Conservation (phyloP, 2,113 vertebrate genomes). For the Camelus dromedarius region DNA sequence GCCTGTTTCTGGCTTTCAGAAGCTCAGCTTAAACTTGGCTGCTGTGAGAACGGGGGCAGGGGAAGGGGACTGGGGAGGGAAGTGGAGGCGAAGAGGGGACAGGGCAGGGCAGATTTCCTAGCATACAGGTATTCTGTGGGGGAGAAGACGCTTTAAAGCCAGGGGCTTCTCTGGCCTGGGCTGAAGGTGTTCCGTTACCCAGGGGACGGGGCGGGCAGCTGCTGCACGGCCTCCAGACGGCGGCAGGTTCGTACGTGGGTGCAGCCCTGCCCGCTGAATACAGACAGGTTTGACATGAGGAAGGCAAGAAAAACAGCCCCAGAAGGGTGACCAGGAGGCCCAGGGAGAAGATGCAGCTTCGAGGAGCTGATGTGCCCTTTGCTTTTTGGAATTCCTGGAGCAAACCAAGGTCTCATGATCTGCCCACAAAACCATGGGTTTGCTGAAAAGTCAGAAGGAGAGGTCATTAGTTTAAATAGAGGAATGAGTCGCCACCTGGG, state of each 20-base stretch:
- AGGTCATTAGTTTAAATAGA: constrained; percentile 57
- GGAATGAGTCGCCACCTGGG: neutral
- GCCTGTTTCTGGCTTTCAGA: neutral
- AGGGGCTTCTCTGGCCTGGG: neutral
- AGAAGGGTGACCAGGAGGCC: neutral
- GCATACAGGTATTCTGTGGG: accelerated
- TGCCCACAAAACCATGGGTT: constrained; percentile 1
- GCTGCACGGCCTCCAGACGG: neutral
- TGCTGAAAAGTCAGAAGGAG: constrained; percentile 24
- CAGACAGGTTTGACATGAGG: neutral
- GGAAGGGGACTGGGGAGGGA: accelerated
- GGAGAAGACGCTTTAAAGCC: neutral
- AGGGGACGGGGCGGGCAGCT: neutral
- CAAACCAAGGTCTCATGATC: neutral
- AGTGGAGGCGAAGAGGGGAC: neutral
- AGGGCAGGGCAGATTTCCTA: neutral
- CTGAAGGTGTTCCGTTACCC: neutral
- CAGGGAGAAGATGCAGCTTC: neutral
- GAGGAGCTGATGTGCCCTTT: neutral
- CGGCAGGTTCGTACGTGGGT: neutral
- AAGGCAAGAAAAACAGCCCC: constrained; percentile 1
- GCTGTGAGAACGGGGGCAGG: neutral
- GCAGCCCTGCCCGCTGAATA: accelerated
- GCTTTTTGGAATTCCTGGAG: constrained; percentile 13
- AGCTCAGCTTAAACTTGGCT: neutral